Evolutionary conservation across 2,113 vertebrate genomes (phyloP), one percentile per base, ranked within the genome.

Genomic region (Nannobrachium achirus): DNA sequence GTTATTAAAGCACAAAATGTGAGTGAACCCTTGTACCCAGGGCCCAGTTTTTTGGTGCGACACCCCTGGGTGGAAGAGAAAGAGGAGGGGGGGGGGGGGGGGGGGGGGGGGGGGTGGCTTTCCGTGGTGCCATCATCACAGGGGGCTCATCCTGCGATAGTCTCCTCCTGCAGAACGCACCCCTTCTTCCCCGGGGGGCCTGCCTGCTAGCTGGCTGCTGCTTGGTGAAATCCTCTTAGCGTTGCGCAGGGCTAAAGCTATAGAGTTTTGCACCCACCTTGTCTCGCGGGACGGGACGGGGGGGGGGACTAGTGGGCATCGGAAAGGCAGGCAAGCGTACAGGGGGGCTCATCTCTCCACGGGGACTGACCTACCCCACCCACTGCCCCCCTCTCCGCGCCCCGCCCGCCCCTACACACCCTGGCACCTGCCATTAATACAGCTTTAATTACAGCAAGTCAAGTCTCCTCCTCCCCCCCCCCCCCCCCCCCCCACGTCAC

Each of bases 191-290:
- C 79, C 77, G 53, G 1, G 68, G 65, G 83, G 70, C 45, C 69
- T 10, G 40, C 4, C 4, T n/a, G n/a, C n/a, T n/a, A n/a, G n/a
- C n/a, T n/a, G n/a, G n/a, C n/a, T n/a, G n/a, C n/a, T n/a, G n/a
- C n/a, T n/a, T n/a, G 40, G 69, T 78, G 63, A 83, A 92, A 90
- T 91, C 87, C 85, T 86, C 82, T 89, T 91, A 90, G 76, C 38
- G 56, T n/a, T n/a, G n/a, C n/a, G 69, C 69, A n/a, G 57, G 64
- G 64, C 66, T 14, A 66, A 60, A 74, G 58, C 63, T n/a, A n/a
- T n/a, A 40, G 76, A 80, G 73, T n/a, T 51, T 58, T 62, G 78
- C 8, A 6, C 66, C 69, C 82, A 74, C 72, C 65, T 63, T 10
- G 15, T 48, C 84, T 76, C 55, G 0, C 6, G 67, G 79, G 82